phyloP scores from a whole-genome alignment of 2,113 vertebrate genomes.

The Riparia riparia region DNA sequence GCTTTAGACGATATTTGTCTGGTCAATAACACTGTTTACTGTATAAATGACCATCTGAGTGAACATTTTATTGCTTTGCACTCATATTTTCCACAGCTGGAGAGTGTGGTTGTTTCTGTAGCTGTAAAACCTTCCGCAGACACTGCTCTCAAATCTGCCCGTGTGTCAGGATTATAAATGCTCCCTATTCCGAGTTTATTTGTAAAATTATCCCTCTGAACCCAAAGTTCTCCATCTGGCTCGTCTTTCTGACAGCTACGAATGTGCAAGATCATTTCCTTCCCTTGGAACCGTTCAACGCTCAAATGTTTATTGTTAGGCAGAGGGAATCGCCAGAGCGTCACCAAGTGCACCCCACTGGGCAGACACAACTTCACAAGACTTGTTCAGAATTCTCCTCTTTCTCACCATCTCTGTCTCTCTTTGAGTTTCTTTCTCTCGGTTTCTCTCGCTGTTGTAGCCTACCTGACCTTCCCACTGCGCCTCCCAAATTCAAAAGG shows the following conservation, averaged over 20 bases:
- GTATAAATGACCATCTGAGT: conserved; percentile 58
- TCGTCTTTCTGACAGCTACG: background rate
- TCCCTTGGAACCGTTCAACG: background rate
- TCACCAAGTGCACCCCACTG: background rate
- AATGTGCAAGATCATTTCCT: background rate
- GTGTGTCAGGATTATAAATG: conserved; percentile 51
- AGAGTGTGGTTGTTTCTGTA: conserved; percentile 47
- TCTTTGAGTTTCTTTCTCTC: background rate
- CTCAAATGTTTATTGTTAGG: background rate
- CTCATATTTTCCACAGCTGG: conserved; percentile 60
- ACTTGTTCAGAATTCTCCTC: background rate
- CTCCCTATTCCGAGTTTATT: conserved; percentile 4
- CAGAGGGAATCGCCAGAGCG: background rate
- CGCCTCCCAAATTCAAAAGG: background rate
- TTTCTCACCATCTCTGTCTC: background rate
- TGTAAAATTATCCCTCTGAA: background rate
- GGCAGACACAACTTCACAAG: background rate
- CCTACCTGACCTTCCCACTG: background rate
- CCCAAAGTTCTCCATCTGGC: background rate
- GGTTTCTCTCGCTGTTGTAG: background rate
- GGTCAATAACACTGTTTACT: conserved; percentile 15
- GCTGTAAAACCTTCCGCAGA: conserved; percentile 53
- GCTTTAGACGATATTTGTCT: conserved; percentile 35
- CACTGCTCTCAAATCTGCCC: conserved; percentile 48
- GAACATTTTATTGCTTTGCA: conserved; percentile 67